Base-by-base conservation (phyloP, 1,140 invertebrate genomes). In the Goniozus legneri region DNA sequence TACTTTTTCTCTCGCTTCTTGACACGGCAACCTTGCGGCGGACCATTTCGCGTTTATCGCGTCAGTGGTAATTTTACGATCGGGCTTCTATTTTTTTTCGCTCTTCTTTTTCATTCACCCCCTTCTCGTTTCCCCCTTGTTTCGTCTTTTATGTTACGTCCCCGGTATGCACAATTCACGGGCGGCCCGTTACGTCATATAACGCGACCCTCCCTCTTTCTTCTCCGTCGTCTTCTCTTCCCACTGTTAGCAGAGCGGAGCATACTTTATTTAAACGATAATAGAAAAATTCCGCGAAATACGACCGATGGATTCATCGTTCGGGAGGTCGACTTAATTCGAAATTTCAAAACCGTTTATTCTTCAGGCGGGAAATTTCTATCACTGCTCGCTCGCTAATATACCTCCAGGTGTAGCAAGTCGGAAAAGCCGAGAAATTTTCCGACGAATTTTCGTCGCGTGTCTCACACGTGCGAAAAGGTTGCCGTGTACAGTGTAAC, bases 301-400 rank as follows among this genome's bases (percentile, higher is more conserved):
- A 65, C 56, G 61, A 61, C 55, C 62, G 52, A 69, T 69, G 62
- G 65, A 69, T 69, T 67, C 68, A 60, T 65, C 65, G 65, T 57
- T 53, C 45, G 43, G 55, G 57, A 66, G 64, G 49, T n/a, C n/a
- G n/a, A n/a, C n/a, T n/a, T n/a, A n/a, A n/a, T n/a, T n/a, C n/a
- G n/a, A n/a, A n/a, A n/a, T n/a, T n/a, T n/a, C n/a, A n/a, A n/a
- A n/a, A n/a, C n/a, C n/a, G n/a, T n/a, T n/a, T n/a, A n/a, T n/a
- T n/a, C n/a, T n/a, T n/a, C n/a, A n/a, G n/a, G n/a, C n/a, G n/a
- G n/a, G n/a, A n/a, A n/a, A n/a, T n/a, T n/a, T n/a, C n/a, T n/a
- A n/a, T n/a, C n/a, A n/a, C n/a, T n/a, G n/a, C n/a, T n/a, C n/a
- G n/a, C n/a, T n/a, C n/a, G n/a, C n/a, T n/a, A n/a, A n/a, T n/a